Base-by-base conservation (phyloP, 30 jellyfish, hydroid and myxozoan genomes). In the Mastigias papua region DNA sequence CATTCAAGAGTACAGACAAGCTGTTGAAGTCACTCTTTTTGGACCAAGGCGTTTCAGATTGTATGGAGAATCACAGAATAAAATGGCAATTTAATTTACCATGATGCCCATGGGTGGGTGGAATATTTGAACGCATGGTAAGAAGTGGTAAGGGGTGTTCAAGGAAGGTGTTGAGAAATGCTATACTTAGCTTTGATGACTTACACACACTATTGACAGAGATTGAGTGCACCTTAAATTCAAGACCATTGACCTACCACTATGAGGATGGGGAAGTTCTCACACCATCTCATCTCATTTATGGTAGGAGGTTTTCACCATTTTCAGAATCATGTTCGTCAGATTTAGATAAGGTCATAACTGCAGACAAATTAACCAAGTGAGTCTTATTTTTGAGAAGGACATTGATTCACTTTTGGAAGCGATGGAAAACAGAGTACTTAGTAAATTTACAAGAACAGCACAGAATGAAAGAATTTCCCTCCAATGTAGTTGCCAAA, bases 361-460 rank as follows among this genome's bases (percentile, higher is more conserved):
- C 57, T 46, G 42, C 27, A 26, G 86, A 28, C 64, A 29, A 54
- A 65, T 66, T 71, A 23, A 25, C 87, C 20, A 69, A 50, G 26
- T 19, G 92, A 48, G 29, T 37, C 46, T 25, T 37, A 49, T 82
- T 30, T 42, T 50, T 82, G 20, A 54, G 32, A 17, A 28, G 48
- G 42, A 82, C 26, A 81, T 29, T 85, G 72, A 15, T 23, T 3
- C 94, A 79, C 61, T 78, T 88, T 82, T 88, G 92, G 97, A 29
- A 33, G 17, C 32, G 92, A 54, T 88, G 93, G 97, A 48, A 27
- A 25, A 78, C 33, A 64, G 97, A 88, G 50, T 88, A 88, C 64
- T 69, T 79, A 32, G 82, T 80, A 17, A 77, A 65, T 65, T 34
- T 87, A 0, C 74, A 91, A 31, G 96, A 87, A 76, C 16, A 35